Percentiles rank a stretch among this genome's conserved stretches.
phyloP scores from a whole-genome alignment of 2,888 invertebrate genomes.

The Hypena proboscidalis region DNA sequence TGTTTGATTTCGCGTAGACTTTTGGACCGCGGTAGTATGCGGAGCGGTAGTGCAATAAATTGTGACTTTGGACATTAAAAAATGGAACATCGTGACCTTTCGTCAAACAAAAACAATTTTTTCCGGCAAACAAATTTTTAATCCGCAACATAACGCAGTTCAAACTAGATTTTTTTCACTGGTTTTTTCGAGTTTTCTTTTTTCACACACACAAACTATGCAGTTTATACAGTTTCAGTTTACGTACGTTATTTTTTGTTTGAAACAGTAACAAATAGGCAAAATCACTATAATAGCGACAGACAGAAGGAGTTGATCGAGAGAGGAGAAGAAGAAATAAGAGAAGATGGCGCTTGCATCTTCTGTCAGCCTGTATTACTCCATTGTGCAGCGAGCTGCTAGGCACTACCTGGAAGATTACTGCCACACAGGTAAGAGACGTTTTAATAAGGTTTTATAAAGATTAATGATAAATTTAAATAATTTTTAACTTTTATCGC shows the following conservation, averaged over 20 bases:
- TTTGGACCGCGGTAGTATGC: constrained; percentile 79
- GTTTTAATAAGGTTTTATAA: neutral
- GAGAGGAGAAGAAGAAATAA: constrained; percentile 58
- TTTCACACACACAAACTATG: constrained; percentile 56
- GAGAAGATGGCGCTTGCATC: constrained; percentile 86
- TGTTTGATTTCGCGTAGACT: constrained; percentile 84
- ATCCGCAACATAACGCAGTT: constrained; percentile 80
- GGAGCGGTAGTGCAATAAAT: constrained; percentile 78
- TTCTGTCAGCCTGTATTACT: constrained; percentile 89
- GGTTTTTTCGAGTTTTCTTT: constrained; percentile 59
- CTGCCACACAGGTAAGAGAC: constrained; percentile 86
- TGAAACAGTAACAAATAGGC: constrained; percentile 52
- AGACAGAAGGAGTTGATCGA: constrained; percentile 52
- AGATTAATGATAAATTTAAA: neutral
- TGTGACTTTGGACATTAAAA: constrained; percentile 78
- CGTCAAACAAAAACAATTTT: constrained; percentile 48
- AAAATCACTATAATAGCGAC: constrained; percentile 68
- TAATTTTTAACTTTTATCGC: too few species aligned
- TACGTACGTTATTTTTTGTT: constrained; percentile 69
- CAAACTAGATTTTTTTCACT: constrained; percentile 74
- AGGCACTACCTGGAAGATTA: constrained; percentile 88
- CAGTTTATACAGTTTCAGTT: constrained; percentile 66
- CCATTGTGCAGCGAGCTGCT: constrained; percentile 88
- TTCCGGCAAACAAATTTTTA: constrained; percentile 65
- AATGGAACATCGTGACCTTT: constrained; percentile 64